phyloP scores from a whole-genome alignment of 2,113 vertebrate species.

The Chionomys nivalis region DNA sequence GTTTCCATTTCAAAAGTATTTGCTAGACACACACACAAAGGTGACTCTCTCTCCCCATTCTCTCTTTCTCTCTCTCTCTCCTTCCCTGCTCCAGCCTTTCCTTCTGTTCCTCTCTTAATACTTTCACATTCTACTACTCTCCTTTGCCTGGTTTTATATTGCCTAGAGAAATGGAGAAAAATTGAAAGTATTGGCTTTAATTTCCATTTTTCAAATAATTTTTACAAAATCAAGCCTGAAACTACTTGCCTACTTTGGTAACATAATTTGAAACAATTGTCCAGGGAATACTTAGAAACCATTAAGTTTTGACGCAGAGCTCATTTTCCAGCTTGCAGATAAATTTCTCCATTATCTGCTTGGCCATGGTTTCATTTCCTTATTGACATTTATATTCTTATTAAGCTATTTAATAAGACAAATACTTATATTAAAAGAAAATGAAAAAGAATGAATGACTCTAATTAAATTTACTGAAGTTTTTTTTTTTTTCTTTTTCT shows the following conservation, averaged over 20 bases:
- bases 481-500: background rate
- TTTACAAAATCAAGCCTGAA: background rate
- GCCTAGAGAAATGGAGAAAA: background rate
- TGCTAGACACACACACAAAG: background rate
- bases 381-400: slow-evolving; percentile 63
- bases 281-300: background rate
- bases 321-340: slow-evolving; percentile 35
- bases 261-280: background rate
- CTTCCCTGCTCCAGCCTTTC: background rate
- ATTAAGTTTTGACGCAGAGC: background rate
- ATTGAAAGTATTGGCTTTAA: background rate
- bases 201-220: slow-evolving; percentile 16
- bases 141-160: background rate
- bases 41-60: too few relatives aligned
- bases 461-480: slow-evolving; percentile 65
- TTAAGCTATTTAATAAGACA: slow-evolving; percentile 60
- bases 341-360: slow-evolving; percentile 57
- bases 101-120: background rate
- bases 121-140: too few relatives aligned
- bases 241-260: background rate
- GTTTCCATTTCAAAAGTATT: background rate
- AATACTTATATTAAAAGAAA: slow-evolving; percentile 66
- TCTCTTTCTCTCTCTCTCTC: too few relatives aligned
- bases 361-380: slow-evolving; percentile 50
- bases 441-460: slow-evolving; percentile 55